These are phyloP conservation scores for Tetragnatha montana DNA, from an alignment of 2,888 invertebrate genomes.

Conservation along the genomic window DNA sequence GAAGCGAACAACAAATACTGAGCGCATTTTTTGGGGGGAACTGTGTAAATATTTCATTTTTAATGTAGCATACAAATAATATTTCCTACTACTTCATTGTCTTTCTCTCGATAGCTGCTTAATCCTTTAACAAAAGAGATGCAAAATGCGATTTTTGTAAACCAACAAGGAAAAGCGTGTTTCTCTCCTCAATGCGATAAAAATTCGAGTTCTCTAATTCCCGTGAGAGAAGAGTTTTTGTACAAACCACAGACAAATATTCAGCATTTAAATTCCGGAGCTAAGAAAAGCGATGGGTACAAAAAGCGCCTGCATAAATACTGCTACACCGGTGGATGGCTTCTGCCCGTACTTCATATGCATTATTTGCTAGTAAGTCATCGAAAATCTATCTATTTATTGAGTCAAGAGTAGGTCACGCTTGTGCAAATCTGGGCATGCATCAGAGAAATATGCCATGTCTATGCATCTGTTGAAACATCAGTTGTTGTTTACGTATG, in stretches of 20 bases:
- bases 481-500: slow-evolving; percentile 34
- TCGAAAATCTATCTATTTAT: slow-evolving; percentile 63
- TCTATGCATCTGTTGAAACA: slow-evolving; percentile 37
- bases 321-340: slow-evolving; percentile 1
- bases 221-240: slow-evolving; percentile 4
- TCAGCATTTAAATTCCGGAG: slow-evolving; percentile 58
- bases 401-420: slow-evolving; percentile 56
- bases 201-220: slow-evolving; percentile 36
- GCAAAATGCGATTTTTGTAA: slow-evolving; percentile 31
- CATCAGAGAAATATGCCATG: neutral
- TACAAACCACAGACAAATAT: slow-evolving; percentile 54
- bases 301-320: slow-evolving; percentile 38
- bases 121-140: slow-evolving; percentile 20
- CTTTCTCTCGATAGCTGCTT: slow-evolving; percentile 3
- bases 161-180: slow-evolving; percentile 11
- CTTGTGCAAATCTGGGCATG: slow-evolving; percentile 24
- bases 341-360: slow-evolving; percentile 33
- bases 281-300: slow-evolving; percentile 5
- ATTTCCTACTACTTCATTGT: slow-evolving; percentile 1
- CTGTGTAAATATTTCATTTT: neutral
- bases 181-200: slow-evolving; percentile 23
- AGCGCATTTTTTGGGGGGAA: neutral
- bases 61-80: neutral
- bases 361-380: slow-evolving; percentile 44
- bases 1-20: neutral